Base-by-base conservation (phyloP, 2,113 vertebrate species). In the Lates calcarifer region DNA sequence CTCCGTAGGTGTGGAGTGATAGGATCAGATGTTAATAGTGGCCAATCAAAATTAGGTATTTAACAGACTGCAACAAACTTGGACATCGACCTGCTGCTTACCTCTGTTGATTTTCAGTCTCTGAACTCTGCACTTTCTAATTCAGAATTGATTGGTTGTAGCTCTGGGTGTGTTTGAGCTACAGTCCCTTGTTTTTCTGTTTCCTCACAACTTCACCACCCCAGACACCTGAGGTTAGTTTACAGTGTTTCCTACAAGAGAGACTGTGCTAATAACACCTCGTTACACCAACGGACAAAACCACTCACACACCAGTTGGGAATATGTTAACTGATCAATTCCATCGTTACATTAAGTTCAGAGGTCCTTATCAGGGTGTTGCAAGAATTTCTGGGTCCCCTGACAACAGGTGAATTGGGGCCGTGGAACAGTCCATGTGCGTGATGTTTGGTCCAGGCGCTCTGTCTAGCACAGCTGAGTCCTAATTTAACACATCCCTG, bases 111-210 rank as follows among this genome's bases (percentile, higher is more conserved):
- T 53, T 45, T 81, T 64, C n/a, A 29, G 73, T 79, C 66, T 75
- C 41, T 65, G 58, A 79, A 62, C 47, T 77, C 49, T 77, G 47
- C 57, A 61, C 70, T 69, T 60, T 74, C 28, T 83, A 83, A 82
- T 84, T 80, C 58, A 78, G 45, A 45, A 91, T 86, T 74, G 77
- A 90, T 84, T 51, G 73, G 31, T 74, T 82, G n/a, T 67, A 56
- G 56, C 74, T 77, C 47, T 49, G 67, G 77, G 57, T 64, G 22
- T 61, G 49, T 68, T 77, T 72, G 47, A 62, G 60, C 37, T 87
- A 31, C 26, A 45, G 12, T 60, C 29, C 43, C 56, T 77, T 71
- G 49, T 80, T 81, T 81, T 79, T 79, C 28, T 64, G 12, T 60
- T 70, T 70, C 45, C 70, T 69, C 37, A 75, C 63, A 5, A 39